Evolutionary conservation across 2,113 vertebrate genomes (phyloP).

Genomic region (Dromas ardeola): DNA sequence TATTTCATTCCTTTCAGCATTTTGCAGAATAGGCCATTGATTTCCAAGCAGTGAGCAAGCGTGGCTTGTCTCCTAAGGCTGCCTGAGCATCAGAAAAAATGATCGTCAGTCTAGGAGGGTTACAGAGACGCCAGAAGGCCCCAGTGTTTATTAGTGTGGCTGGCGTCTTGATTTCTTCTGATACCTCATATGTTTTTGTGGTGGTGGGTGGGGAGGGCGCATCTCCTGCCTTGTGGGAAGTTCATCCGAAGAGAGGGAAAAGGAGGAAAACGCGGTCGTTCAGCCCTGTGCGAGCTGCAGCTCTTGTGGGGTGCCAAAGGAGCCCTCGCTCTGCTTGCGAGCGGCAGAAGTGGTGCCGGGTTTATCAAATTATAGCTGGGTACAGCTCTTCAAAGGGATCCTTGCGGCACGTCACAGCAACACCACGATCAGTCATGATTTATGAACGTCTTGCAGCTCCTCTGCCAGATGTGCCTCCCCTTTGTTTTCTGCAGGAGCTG

Average conservation of each 20-base stretch:
- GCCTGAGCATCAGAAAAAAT: background rate
- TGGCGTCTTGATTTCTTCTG: background rate
- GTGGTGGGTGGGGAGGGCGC: background rate
- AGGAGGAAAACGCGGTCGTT: rapidly evolving
- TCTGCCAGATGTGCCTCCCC: slow-evolving; percentile 44
- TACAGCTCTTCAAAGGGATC: slow-evolving; percentile 29
- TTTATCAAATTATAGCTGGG: background rate
- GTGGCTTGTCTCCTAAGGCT: background rate
- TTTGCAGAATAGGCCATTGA: background rate
- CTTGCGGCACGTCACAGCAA: background rate
- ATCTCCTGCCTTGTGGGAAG: slow-evolving; percentile 1
- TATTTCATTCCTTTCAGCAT: background rate
- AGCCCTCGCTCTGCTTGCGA: rapidly evolving
- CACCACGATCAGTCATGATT: background rate
- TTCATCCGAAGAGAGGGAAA: background rate
- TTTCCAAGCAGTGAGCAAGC: background rate
- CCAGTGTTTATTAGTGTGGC: background rate
- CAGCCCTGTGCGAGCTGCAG: background rate
- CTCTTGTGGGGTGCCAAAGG: rapidly evolving
- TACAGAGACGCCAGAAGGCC: background rate
- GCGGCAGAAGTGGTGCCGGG: background rate
- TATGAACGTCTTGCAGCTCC: background rate
- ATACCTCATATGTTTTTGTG: background rate
- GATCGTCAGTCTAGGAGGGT: background rate
- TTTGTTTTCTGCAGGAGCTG: slow-evolving; percentile 37